Evolutionary conservation across 1,140 invertebrate genomes (phyloP).

Genomic region (Nephotettix cincticeps): DNA sequence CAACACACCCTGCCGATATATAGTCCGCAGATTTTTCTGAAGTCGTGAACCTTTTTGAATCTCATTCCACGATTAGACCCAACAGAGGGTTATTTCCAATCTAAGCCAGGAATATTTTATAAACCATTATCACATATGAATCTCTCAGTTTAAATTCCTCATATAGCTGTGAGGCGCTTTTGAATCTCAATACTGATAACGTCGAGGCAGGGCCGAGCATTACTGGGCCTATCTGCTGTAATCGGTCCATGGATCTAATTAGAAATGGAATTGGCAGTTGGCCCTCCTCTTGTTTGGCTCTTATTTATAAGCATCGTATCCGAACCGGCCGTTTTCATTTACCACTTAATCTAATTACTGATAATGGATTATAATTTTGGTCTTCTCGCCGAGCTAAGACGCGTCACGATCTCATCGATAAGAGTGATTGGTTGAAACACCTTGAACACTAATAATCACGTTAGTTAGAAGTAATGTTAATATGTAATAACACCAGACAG

Average conservation of each 20-base stretch:
- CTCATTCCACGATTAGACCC: too few species aligned
- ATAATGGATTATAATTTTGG: background rate
- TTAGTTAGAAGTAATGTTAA: too few species aligned
- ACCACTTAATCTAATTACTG: conserved; percentile 15
- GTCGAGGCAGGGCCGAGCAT: background rate
- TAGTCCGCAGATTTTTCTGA: too few species aligned
- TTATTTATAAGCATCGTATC: conserved; percentile 12
- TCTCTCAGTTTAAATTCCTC: too few species aligned
- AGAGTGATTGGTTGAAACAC: background rate
- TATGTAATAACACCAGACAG: too few species aligned
- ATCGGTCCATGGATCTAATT: conserved; percentile 13
- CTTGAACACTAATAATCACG: too few species aligned
- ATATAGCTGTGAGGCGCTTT: background rate
- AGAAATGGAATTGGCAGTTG: conserved; percentile 12
- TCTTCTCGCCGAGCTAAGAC: background rate
- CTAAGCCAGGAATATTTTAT: too few species aligned
- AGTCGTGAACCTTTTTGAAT: too few species aligned
- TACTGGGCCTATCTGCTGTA: background rate
- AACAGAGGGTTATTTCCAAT: too few species aligned
- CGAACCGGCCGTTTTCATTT: background rate
- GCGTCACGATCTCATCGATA: background rate
- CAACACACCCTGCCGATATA: too few species aligned
- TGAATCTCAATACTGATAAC: background rate
- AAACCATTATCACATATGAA: too few species aligned
- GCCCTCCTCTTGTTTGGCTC: background rate